Conservation (phyloP, 1,140 invertebrate genomes). For the Atopsyche davidsoni region DNA sequence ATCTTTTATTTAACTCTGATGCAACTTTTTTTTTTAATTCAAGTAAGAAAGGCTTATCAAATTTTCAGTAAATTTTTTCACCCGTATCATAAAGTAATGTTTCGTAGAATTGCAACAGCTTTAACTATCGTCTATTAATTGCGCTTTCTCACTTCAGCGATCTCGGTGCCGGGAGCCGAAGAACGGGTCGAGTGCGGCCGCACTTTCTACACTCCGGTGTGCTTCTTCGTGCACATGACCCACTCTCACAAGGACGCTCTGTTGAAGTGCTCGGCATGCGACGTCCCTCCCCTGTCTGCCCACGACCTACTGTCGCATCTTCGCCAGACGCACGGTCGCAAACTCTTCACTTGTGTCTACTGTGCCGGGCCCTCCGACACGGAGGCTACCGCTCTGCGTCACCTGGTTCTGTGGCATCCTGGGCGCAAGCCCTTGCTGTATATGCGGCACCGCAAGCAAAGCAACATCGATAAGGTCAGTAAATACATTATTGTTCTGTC, state of each 20-base stretch:
- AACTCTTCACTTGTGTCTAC: constrained; percentile 41
- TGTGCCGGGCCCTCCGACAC: constrained; percentile 38
- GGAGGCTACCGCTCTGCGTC: constrained; percentile 52
- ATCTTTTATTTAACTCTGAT: too few relatives aligned
- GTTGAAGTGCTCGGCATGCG: not conserved
- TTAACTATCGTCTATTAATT: too few relatives aligned
- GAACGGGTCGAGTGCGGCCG: not conserved
- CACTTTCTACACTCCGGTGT: not conserved
- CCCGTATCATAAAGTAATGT: too few relatives aligned
- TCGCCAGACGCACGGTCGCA: constrained; percentile 34
- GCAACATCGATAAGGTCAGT: too few relatives aligned
- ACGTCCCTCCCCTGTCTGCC: not conserved
- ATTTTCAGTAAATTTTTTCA: too few relatives aligned
- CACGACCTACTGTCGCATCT: constrained; percentile 30
- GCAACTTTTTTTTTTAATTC: too few relatives aligned
- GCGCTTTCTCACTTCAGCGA: too few relatives aligned
- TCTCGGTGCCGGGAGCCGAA: too few relatives aligned
- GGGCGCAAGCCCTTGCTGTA: constrained; percentile 46
- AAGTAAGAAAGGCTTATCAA: too few relatives aligned
- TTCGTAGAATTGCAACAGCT: too few relatives aligned
- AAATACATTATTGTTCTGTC: too few relatives aligned
- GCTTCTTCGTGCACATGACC: not conserved
- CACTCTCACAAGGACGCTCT: not conserved
- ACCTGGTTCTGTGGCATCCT: constrained; percentile 52
- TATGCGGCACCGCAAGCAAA: constrained; percentile 36